Percentiles rank a stretch among this genome's conserved stretches.
phyloP scores from a whole-genome alignment of 2,888 invertebrate species.

The Punctoribates punctum region DNA sequence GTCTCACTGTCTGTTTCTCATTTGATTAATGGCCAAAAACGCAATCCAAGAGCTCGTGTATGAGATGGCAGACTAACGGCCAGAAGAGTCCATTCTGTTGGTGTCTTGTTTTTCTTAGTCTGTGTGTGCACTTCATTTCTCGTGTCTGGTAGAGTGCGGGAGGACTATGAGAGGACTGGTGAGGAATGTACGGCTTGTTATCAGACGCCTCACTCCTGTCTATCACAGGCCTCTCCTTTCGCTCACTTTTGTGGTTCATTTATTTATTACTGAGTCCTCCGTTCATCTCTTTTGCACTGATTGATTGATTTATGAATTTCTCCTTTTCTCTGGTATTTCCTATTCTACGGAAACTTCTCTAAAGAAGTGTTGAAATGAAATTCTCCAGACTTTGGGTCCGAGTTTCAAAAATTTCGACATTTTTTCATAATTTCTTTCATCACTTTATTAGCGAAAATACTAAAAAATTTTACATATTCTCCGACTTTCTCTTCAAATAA shows the following conservation, averaged over 20 bases:
- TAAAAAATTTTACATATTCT: no score
- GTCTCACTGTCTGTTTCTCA: conserved; percentile 22
- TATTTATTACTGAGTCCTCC: conserved; percentile 27
- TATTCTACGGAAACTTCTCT: background rate
- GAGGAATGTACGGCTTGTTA: conserved; percentile 34
- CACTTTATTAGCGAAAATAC: no score
- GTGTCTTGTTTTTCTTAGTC: conserved; percentile 30
- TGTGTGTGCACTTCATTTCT: background rate
- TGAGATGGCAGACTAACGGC: background rate
- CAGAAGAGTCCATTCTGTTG: conserved; percentile 8
- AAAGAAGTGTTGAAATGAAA: background rate
- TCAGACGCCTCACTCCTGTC: background rate
- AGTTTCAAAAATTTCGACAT: no score
- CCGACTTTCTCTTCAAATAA: no score
- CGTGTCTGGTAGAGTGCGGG: background rate
- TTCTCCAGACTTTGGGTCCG: no score
- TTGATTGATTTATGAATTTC: conserved; percentile 30
- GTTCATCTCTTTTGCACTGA: conserved; percentile 6
- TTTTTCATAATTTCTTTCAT: no score
- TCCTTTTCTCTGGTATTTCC: background rate
- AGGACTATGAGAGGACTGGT: no score
- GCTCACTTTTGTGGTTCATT: conserved; percentile 30
- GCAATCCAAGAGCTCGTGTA: conserved; percentile 21
- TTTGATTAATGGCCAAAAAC: conserved; percentile 33
- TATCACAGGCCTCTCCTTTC: background rate